Evolutionary conservation across 2,113 vertebrate genomes (phyloP), one percentile per base, ranked within the genome.

Genomic region (Chrysochloris asiatica): DNA sequence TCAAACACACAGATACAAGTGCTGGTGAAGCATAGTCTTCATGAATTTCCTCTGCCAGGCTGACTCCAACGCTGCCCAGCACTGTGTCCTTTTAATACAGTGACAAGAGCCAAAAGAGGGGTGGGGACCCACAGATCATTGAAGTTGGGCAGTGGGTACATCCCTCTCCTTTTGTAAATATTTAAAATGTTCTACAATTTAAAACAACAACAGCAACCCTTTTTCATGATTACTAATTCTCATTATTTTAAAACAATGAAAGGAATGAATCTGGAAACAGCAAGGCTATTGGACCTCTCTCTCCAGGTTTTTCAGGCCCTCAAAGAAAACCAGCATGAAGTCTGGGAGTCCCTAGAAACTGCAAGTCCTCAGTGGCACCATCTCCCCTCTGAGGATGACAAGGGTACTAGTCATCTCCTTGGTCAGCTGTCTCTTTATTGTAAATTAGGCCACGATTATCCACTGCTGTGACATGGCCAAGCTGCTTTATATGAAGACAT

Each of bases 401-500:
- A 41, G 16, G 48, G 12, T 0, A 0, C 65, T 93, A 33, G 38
- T 90, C 3, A 1, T 96, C 45, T 65, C 56, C 14, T n/a, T 92
- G 75, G 71, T 36, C 77, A 92, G 92, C 50, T 93, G 59, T 41
- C 84, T 96, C 1, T 10, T 88, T 4, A 65, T 65, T 4, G 10
- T 26, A 10, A 59, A 36, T 9, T 48, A 54, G 8, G 71, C 83
- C 71, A 30, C 3, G 38, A 26, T 54, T 10, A n/a, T n/a, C n/a
- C n/a, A n/a, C 21, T 80, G 87, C 84, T 96, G 94, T 38, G 72
- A 83, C 21, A 19, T 96, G 84, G 92, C 93, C 93, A 92, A 65
- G n/a, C 24, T 93, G 45, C 84, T 96, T 16, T n/a, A 48, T 6
- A 91, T 47, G 72, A 92, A 30, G 77, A 91, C 1, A 0, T 95